Percentiles rank a stretch among this genome's conserved stretches.
phyloP scores from a whole-genome alignment of 1,140 invertebrate genomes.

The Pachyrhynchus sulphureomaculatus region DNA sequence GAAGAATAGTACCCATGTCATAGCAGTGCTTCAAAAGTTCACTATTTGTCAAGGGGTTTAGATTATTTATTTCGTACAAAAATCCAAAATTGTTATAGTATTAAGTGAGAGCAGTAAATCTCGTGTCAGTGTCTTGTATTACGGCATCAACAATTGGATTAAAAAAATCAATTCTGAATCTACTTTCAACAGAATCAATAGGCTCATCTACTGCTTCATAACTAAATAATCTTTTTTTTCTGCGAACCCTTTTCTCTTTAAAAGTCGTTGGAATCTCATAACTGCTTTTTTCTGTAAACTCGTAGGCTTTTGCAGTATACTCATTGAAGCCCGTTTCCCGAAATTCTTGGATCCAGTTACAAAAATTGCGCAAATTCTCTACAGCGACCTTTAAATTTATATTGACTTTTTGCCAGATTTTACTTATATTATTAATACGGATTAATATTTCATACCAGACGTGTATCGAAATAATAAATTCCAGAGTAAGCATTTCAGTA shows the following conservation, averaged over 20 bases:
- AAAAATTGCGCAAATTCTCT: conserved; percentile 9
- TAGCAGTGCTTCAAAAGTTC: too few relatives aligned
- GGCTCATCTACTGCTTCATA: too few relatives aligned
- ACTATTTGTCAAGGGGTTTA: too few relatives aligned
- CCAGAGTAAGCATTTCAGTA: background rate
- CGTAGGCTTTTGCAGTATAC: background rate
- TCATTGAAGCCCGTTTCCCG: conserved; percentile 1
- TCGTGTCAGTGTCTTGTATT: too few relatives aligned
- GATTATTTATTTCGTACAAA: too few relatives aligned
- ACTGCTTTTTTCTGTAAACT: background rate
- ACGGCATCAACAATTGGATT: too few relatives aligned
- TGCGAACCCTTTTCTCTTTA: background rate
- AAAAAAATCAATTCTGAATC: too few relatives aligned
- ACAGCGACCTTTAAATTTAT: background rate
- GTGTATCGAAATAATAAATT: conserved; percentile 10
- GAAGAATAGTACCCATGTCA: too few relatives aligned
- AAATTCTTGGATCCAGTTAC: conserved; percentile 5
- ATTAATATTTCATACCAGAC: conserved; percentile 3
- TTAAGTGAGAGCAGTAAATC: too few relatives aligned
- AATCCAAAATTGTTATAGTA: too few relatives aligned
- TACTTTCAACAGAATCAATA: too few relatives aligned
- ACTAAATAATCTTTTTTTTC: too few relatives aligned
- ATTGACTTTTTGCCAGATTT: background rate
- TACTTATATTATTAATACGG: background rate
- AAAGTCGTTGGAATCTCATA: background rate